Base-by-base conservation (phyloP, 2,113 vertebrate genomes). In the Lamprologus ornatipinnis region DNA sequence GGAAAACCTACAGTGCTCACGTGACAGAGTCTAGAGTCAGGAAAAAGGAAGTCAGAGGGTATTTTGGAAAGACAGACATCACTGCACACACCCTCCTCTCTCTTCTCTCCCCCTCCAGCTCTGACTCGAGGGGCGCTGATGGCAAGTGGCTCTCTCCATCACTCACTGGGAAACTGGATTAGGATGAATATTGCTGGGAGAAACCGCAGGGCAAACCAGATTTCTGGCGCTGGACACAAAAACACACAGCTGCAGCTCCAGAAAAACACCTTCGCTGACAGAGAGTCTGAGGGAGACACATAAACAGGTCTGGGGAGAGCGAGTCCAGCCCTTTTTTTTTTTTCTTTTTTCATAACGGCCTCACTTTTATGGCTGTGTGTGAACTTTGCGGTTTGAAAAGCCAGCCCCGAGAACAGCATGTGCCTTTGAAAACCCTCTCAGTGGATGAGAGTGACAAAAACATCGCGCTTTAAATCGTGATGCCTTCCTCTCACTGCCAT, bases 331-430 rank as follows among this genome's bases (percentile, higher is more conserved):
- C 79, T 81, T 51, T 37, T 94, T 93, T 49, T 37, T 93, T 31
- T 31, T 91, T 84, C 15, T 23, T 42, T 42, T 37, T 37, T 42
- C 13, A 65, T 37, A 90, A 94, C 89, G 92, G 89, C 91, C 45
- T 85, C 80, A 37, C 87, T 92, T 95, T 95, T 95, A 95, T 63
- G 85, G 87, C 88, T 68, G 65, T 85, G 88, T 89, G 92, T 94
- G 94, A 95, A 95, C 91, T 94, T 90, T 89, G 94, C 78, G 91
- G 93, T 92, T 92, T 84, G 80, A 82, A 88, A 85, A 92, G 68
- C 49, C 89, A 68, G 90, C 49, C 80, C 11, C 7, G 78, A 91
- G 91, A 94, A 89, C 87, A 91, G 85, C 92, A 49, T 90, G 92
- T 87, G 89, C 82, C 87, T 91, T 91, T 91, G 89, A 90, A 91